These are phyloP conservation scores for Onychorhynchus coronatus DNA, from an alignment of 2,113 vertebrate genomes.

Conservation along the genomic window DNA sequence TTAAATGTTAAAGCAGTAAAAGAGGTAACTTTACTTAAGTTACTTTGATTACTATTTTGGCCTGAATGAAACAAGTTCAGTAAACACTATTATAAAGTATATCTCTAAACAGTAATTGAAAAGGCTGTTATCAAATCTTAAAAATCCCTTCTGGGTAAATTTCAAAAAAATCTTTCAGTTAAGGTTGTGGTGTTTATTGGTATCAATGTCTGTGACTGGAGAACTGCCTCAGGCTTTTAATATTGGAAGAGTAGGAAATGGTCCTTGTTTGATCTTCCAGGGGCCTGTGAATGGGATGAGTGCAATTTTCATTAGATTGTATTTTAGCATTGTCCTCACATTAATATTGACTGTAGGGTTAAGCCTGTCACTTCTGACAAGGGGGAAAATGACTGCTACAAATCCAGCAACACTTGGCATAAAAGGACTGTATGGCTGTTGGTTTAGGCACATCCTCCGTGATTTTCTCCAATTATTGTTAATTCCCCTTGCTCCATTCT, in stretches of 20 bases:
- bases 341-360: not conserved
- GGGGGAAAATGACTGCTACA: not conserved
- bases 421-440: not conserved
- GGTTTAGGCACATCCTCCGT: not conserved
- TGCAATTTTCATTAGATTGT: conserved; percentile 26
- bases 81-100: not conserved
- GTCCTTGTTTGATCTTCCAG: not conserved
- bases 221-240: conserved; percentile 34
- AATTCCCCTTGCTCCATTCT: not conserved
- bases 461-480: not conserved
- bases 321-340: not conserved
- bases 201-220: conserved; percentile 43
- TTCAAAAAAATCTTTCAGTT: conserved; percentile 34
- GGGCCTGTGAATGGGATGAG: conserved; percentile 10
- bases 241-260: conserved; percentile 22
- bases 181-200: conserved; percentile 39
- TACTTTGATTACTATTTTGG: conserved; percentile 23
- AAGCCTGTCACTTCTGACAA: not conserved
- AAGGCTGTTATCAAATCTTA: not conserved
- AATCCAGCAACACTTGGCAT: not conserved
- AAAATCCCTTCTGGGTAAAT: conserved; percentile 30
- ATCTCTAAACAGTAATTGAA: conserved; percentile 29
- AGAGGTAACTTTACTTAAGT: not conserved
- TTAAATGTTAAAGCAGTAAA: not conserved
- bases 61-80: not conserved